phyloP scores from a whole-genome alignment of 1,140 invertebrate genomes.

The Gryllus bimaculatus region DNA sequence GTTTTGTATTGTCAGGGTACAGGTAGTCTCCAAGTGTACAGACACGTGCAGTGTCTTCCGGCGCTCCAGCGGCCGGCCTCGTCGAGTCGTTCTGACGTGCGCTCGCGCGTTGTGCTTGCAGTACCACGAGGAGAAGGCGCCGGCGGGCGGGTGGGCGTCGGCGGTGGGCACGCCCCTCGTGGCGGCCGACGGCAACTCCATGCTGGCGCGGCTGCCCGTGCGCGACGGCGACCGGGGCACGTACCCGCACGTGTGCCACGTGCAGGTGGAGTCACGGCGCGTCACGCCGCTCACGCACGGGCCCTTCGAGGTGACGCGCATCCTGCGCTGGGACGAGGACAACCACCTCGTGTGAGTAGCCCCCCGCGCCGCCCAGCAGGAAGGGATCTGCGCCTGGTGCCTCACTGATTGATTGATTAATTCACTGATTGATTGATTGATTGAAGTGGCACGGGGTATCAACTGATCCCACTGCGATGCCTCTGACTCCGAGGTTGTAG shows the following conservation, averaged over 20 bases:
- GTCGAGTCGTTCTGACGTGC: background rate
- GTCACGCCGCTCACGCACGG: constrained; percentile 76
- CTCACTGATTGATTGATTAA: too few species aligned
- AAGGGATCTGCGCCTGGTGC: too few species aligned
- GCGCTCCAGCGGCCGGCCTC: too few species aligned
- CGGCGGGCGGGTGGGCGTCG: constrained; percentile 54
- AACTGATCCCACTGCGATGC: too few species aligned
- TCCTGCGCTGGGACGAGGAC: constrained; percentile 76
- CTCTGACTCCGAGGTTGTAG: too few species aligned
- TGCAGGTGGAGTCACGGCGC: constrained; percentile 38
- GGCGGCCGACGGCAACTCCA: constrained; percentile 60
- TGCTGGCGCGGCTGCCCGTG: constrained; percentile 71
- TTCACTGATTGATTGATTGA: too few species aligned
- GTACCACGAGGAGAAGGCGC: constrained; percentile 25
- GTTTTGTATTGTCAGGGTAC: too few species aligned
- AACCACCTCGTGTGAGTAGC: constrained; percentile 71
- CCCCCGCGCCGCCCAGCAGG: too few species aligned
- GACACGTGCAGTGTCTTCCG: too few species aligned
- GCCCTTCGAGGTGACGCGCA: constrained; percentile 69
- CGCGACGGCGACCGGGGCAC: constrained; percentile 64
- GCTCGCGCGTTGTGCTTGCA: background rate
- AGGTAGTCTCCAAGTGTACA: too few species aligned
- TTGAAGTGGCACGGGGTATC: too few species aligned
- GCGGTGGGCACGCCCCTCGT: constrained; percentile 64
- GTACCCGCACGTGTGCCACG: constrained; percentile 69